These are phyloP conservation scores for Dermolepida albohirtum DNA, from an alignment of 2,888 invertebrate genomes.

Conservation along the genomic window DNA sequence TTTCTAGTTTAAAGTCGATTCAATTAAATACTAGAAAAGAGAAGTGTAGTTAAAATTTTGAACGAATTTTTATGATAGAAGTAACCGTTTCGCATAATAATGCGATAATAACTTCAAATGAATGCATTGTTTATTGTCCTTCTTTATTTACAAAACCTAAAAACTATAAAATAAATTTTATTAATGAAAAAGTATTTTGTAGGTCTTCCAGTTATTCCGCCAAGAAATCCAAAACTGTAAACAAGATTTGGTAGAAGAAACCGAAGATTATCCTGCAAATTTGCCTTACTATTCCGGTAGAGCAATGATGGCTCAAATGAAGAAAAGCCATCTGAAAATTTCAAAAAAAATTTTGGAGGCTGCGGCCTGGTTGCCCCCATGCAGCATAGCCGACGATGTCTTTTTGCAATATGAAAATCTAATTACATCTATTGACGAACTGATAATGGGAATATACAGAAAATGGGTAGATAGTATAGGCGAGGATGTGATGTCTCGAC, in stretches of 20 bases:
- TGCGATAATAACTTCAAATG: too few relatives aligned
- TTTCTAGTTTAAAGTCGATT: too few relatives aligned
- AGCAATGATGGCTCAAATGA: constrained; percentile 75
- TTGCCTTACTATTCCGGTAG: constrained; percentile 80
- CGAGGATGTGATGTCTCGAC: constrained; percentile 69
- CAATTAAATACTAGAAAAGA: too few relatives aligned
- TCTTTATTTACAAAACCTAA: too few relatives aligned
- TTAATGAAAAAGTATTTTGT: constrained; percentile 24
- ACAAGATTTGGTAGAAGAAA: constrained; percentile 74
- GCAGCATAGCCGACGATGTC: constrained; percentile 79
- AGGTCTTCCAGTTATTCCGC: constrained; percentile 82
- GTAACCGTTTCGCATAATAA: too few relatives aligned
- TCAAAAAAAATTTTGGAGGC: constrained; percentile 75
- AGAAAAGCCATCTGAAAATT: constrained; percentile 73
- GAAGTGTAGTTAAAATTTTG: too few relatives aligned
- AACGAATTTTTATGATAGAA: too few relatives aligned
- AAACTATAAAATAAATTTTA: too few relatives aligned
- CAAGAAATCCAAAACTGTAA: constrained; percentile 81
- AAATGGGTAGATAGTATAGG: constrained; percentile 71
- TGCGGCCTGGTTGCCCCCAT: constrained; percentile 82
- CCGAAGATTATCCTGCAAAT: constrained; percentile 73
- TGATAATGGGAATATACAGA: constrained; percentile 68
- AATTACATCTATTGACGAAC: constrained; percentile 70
- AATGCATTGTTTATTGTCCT: too few relatives aligned
- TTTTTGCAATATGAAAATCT: constrained; percentile 76